These are phyloP conservation scores for Danionella cerebrum DNA, from an alignment of 2,113 vertebrate species.

Conservation along the genomic window DNA sequence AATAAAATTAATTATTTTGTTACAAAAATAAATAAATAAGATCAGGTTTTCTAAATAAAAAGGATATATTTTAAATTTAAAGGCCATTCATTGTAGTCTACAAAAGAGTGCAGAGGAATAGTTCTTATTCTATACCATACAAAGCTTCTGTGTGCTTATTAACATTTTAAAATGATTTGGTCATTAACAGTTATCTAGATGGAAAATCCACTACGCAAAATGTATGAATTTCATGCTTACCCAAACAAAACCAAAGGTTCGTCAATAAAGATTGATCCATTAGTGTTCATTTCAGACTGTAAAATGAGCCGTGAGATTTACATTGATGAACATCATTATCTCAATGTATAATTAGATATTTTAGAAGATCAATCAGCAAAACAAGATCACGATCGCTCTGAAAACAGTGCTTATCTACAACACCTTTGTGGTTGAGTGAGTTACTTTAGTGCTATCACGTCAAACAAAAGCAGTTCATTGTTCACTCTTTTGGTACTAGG, in stretches of 20 bases:
- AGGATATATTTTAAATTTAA: no score
- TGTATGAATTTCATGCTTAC: neutral
- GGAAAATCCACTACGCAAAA: neutral
- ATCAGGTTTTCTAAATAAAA: no score
- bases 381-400: neutral
- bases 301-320: neutral
- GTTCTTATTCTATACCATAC: no score
- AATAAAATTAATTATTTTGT: no score
- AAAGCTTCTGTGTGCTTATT: no score
- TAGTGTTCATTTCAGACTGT: neutral
- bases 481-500: neutral
- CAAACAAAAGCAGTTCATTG: neutral
- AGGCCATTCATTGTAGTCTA: no score
- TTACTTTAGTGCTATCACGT: neutral
- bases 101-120: no score
- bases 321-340: neutral
- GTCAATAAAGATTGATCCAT: constrained; percentile 3
- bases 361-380: neutral
- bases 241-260: neutral
- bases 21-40: no score
- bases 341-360: neutral
- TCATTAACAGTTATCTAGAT: no score
- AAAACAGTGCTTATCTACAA: neutral
- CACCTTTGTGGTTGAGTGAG: neutral
- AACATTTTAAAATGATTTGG: no score